These are phyloP conservation scores for Myiotriccus ornatus DNA, from an alignment of 2,797 vertebrate species.

Conservation along the genomic window DNA sequence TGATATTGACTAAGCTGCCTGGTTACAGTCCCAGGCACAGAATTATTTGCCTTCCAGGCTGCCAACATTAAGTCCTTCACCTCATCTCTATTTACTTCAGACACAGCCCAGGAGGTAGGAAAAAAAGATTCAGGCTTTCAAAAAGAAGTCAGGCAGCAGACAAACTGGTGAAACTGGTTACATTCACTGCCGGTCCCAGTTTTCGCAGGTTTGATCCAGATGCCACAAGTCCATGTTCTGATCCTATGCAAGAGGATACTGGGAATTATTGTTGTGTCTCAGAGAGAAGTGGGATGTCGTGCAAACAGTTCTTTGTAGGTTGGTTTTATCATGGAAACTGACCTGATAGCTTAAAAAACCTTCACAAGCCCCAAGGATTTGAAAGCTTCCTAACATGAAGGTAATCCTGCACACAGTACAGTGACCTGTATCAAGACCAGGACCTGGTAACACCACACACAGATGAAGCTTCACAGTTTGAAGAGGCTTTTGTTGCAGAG, in stretches of 20 bases:
- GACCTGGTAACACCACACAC: neutral
- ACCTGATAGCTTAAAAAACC: neutral
- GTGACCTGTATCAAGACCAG: neutral
- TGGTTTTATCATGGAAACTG: neutral
- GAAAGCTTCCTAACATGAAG: neutral
- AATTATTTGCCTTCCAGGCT: constrained; percentile 37
- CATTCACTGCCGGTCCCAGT: neutral
- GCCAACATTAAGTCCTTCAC: constrained; percentile 24
- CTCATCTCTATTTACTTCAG: constrained; percentile 23
- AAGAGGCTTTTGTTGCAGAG: neutral
- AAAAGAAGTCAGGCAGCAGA: neutral
- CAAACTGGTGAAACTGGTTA: neutral
- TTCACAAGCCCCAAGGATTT: neutral
- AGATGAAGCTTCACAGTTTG: neutral
- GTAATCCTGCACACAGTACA: neutral
- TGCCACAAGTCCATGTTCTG: fast-evolving
- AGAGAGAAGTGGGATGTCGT: neutral
- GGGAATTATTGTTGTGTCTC: neutral
- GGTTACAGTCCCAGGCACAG: constrained; percentile 16
- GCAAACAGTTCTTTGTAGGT: neutral
- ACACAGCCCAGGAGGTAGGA: neutral
- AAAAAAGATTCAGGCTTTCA: neutral
- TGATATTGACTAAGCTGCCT: constrained; percentile 38
- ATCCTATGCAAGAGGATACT: neutral
- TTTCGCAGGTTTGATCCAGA: neutral